Percentiles rank a stretch among this genome's conserved stretches.
Conservation (phyloP, 1,140 invertebrate genomes). For the Littorina saxatilis region DNA sequence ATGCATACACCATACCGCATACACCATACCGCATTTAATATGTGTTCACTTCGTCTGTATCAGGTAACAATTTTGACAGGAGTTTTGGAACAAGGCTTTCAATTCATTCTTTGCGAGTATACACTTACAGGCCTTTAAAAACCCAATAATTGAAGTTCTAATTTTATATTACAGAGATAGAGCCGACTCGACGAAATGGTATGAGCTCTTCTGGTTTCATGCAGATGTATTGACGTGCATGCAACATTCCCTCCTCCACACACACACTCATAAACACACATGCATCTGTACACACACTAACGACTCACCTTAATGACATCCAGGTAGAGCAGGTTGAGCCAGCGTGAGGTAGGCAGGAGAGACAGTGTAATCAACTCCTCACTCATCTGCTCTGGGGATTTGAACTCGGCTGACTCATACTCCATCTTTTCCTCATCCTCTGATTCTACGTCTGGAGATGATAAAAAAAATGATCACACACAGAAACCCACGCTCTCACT, state of each 20-base stretch:
- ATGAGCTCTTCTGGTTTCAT: too few relatives aligned
- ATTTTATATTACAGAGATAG: too few relatives aligned
- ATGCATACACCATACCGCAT: background rate
- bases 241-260: background rate
- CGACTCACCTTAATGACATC: constrained; percentile 82
- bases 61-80: too few relatives aligned
- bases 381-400: constrained; percentile 88
- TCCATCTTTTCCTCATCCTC: constrained; percentile 73
- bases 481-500: background rate
- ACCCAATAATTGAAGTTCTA: too few relatives aligned
- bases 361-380: constrained; percentile 91
- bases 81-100: too few relatives aligned
- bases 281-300: background rate
- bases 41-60: too few relatives aligned
- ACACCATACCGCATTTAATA: too few relatives aligned
- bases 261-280: background rate
- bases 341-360: constrained; percentile 88
- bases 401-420: constrained; percentile 77
- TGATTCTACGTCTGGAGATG: constrained; percentile 33
- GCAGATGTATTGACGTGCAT: too few relatives aligned
- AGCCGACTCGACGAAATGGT: too few relatives aligned
- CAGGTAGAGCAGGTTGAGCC: constrained; percentile 94
- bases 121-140: too few relatives aligned
- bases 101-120: too few relatives aligned
- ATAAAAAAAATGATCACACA: background rate